A percentile compares a stretch with the other conserved stretches of the same genome.
These are phyloP conservation scores for Pseudomyrmex concolor DNA, from an alignment of 1,140 invertebrate species.

Conservation along the genomic window DNA sequence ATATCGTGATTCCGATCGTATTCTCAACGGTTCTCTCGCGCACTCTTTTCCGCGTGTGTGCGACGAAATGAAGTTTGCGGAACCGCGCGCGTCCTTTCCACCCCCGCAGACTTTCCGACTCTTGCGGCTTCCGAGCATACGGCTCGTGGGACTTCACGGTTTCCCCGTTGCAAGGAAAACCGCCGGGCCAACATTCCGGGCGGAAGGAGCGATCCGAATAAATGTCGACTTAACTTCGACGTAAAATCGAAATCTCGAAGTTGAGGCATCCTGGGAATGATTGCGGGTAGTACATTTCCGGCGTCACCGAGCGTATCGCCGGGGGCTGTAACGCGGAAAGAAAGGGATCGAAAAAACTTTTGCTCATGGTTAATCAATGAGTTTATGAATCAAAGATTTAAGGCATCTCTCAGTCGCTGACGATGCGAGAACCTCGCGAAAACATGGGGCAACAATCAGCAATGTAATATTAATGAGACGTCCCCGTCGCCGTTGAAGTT, in stretches of 20 bases:
- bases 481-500: not conserved
- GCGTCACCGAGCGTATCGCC: conserved; percentile 22
- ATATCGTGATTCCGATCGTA: conserved; percentile 52
- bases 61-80: conserved; percentile 57
- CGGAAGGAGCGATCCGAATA: conserved; percentile 47
- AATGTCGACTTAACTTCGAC: conserved; percentile 60
- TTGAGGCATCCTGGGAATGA: conserved; percentile 44
- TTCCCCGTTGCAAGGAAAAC: conserved; percentile 47
- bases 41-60: conserved; percentile 43
- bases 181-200: conserved; percentile 38
- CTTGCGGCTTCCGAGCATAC: conserved; percentile 32
- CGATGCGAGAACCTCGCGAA: not conserved
- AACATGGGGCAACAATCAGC: not conserved
- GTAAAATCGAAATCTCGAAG: conserved; percentile 55
- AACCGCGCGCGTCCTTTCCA: not conserved
- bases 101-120: conserved; percentile 44
- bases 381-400: not conserved
- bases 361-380: conserved; percentile 2
- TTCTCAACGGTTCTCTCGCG: conserved; percentile 38
- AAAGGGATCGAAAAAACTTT: conserved; percentile 18
- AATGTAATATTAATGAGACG: conserved; percentile 2
- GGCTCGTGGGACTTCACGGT: conserved; percentile 49
- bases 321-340: not conserved
- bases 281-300: conserved; percentile 44
- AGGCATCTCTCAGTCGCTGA: no score